Base-by-base conservation (phyloP, 2,797 vertebrate genomes). In the Pampus argenteus region DNA sequence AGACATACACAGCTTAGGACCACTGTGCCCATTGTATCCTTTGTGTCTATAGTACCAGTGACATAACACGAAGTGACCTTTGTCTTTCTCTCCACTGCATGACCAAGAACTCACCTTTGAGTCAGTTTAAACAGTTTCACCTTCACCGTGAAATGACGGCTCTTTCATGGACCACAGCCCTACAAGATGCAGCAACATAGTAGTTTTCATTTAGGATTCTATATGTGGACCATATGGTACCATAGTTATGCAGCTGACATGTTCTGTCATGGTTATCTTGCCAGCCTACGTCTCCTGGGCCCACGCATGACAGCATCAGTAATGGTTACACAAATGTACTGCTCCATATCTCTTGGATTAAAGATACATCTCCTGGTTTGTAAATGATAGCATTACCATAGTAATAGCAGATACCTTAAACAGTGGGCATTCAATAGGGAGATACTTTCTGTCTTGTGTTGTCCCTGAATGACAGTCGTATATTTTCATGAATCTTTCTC, bases 161-260 rank as follows among this genome's bases (percentile, higher is more conserved):
- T 59, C 23, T 38, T 62, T 8, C 18, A 34, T 36, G 42, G 38
- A 20, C 28, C n/a, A 49, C 0, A 8, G 22, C 40, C 47, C 56
- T 71, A 47, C 6, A 64, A 44, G 58, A 56, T 63, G 56, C 68
- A 66, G 65, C 36, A 31, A n/a, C 18, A 31, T 36, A 23, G 40
- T 62, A 11, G 28, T 71, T 58, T 66, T 40, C 34, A 51, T 63
- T 17, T 57, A 38, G 56, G 59, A 56, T 55, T 73, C 66, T 83
- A 66, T 83, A 73, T 77, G 72, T 78, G 68, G 75, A 71, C 18
- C 17, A 7, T 44, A 47, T 71, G 68, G 54, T 82, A 76, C 78
- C 68, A 83, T 80, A 66, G 82, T 66, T 79, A 68, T 76, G 75
- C 84, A 79, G 81, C 82, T 83, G 82, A 85, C 73, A 77, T 87